Conservation (phyloP, 2,797 vertebrate species). For the Florisuga fusca region DNA sequence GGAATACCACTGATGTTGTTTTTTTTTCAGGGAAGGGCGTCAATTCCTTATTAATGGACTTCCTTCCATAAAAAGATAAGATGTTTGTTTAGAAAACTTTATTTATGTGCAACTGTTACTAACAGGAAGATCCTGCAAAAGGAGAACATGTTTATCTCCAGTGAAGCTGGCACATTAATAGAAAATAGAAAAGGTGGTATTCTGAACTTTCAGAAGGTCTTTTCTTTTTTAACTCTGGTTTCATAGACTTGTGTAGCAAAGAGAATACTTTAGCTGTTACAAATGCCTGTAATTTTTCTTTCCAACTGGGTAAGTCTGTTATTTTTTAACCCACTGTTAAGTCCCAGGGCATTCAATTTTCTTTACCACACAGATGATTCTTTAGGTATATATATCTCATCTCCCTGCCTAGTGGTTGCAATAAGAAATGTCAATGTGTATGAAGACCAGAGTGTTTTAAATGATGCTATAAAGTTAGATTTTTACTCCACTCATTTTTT, state of each 20-base stretch:
- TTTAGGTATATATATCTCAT: neutral
- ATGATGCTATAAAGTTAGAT: neutral
- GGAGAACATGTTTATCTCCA: conserved; percentile 61
- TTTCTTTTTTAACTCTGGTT: neutral
- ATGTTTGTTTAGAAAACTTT: conserved; percentile 81
- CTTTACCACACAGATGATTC: neutral
- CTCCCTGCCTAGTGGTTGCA: neutral
- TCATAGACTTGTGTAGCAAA: neutral
- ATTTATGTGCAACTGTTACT: conserved; percentile 79
- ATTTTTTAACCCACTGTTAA: conserved; percentile 31
- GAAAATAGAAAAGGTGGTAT: conserved; percentile 28
- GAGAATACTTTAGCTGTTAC: neutral
- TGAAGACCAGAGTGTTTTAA: neutral
- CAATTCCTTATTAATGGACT: conserved; percentile 80
- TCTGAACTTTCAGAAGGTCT: neutral
- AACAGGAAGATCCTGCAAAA: conserved; percentile 73
- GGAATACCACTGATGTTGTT: conserved; percentile 44
- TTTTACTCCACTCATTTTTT: neutral
- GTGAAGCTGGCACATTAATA: conserved; percentile 19
- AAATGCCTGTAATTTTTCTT: neutral
- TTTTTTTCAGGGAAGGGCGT: conserved; percentile 77
- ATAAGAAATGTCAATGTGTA: neutral
- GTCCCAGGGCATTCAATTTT: neutral
- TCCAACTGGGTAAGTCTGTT: neutral
- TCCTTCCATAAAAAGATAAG: conserved; percentile 85